Base-by-base conservation (phyloP, 2,888 invertebrate genomes). In the Nomada fucata region DNA sequence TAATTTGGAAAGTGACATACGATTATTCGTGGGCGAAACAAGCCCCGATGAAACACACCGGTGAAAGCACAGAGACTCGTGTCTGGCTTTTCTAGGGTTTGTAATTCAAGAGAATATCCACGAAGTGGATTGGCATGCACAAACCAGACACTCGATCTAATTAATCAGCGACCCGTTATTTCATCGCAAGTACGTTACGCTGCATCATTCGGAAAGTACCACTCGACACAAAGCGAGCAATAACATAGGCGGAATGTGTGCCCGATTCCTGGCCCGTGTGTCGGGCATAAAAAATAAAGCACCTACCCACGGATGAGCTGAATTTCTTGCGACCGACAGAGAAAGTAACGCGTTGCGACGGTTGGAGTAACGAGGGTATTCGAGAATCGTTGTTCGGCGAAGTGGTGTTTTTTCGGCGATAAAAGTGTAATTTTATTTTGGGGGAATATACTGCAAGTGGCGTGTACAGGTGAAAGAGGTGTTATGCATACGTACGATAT, bases 91-190 rank as follows among this genome's bases (percentile, higher is more conserved):
- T 75, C 85, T 83, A 60, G 60, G 69, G 73, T 64, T 77, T 68
- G 77, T 15, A 55, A 86, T 86, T 74, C 57, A 42, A 53, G 65
- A 63, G 83, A 73, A 78, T 59, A 63, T 68, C 29, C 69, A 59
- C 55, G 29, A 75, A 78, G 71, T 79, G 69, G 82, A 82, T 78
- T 70, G 83, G 87, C 64, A 81, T 87, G 79, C 82, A 74, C 78
- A 86, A 86, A 90, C 87, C 83, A 79, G 80, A 75, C 83, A 86
- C 90, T 90, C 88, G 90, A 89, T 91, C 92, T 90, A 91, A 91
- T 91, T 92, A 91, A 90, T 91, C 91, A 90, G 83, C 90, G 90
- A 90, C 79, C 89, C 86, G 89, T 87, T 88, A 83, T 86, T 87
- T 83, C 83, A 74, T 76, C 67, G 79, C 68, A 63, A 82, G 82